A percentile compares a stretch with the other conserved stretches of the same genome.
Conservation (phyloP, 2,797 vertebrate species). For the Tokudaia muenninki region DNA sequence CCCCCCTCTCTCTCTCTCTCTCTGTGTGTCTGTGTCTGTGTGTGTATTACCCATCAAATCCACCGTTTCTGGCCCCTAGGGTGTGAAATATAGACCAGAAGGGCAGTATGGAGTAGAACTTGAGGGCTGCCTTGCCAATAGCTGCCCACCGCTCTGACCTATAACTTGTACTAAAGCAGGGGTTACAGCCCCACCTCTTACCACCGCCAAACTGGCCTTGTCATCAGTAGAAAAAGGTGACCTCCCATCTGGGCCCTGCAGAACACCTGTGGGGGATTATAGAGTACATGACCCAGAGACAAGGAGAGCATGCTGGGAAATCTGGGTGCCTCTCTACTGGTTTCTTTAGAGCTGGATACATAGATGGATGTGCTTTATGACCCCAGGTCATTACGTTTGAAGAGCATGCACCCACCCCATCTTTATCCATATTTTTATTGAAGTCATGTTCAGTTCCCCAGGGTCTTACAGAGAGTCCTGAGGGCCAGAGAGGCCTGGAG, state of each 20-base stretch:
- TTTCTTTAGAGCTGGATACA: not conserved
- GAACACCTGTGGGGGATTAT: not conserved
- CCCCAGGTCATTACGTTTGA: not conserved
- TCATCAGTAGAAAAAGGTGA: not conserved
- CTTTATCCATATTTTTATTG: not conserved
- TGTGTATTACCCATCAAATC: no score
- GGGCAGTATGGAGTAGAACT: not conserved
- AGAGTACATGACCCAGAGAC: no score
- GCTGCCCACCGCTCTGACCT: no score
- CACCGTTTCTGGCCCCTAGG: not conserved
- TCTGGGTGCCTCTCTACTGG: not conserved
- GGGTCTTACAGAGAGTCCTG: not conserved
- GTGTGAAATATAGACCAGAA: fast-evolving
- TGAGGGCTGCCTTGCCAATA: not conserved
- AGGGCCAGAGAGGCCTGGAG: not conserved
- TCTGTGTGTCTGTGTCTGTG: no score
- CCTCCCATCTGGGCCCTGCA: fast-evolving
- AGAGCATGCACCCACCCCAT: not conserved
- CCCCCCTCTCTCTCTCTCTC: no score
- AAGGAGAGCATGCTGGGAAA: not conserved
- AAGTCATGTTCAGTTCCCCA: not conserved
- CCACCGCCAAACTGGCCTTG: not conserved
- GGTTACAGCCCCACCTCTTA: not conserved
- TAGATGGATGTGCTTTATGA: not conserved
- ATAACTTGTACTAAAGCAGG: not conserved